Evolutionary conservation across 2,113 vertebrate species (phyloP).

Genomic region (Baryphthengus martii): DNA sequence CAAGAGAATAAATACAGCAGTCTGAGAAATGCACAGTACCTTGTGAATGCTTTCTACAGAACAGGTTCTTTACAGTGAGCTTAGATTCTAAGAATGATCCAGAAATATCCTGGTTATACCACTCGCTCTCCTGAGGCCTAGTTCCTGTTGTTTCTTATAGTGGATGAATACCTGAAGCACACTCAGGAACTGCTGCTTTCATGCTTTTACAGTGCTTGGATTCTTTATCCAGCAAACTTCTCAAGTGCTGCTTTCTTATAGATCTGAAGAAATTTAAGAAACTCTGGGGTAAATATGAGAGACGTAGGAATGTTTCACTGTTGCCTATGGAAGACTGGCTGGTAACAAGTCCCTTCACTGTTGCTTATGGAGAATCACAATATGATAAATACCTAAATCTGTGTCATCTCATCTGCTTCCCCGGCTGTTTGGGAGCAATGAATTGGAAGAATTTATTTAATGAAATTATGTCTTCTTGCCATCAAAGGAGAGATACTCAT

Average conservation of each 20-base stretch:
- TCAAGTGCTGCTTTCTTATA: not conserved
- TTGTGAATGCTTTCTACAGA: not conserved
- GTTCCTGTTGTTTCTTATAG: not conserved
- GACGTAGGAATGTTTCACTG: not conserved
- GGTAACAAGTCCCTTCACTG: not conserved
- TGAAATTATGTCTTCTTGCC: not conserved
- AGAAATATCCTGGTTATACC: not conserved
- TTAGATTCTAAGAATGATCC: not conserved
- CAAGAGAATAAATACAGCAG: not conserved
- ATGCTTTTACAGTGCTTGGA: not conserved
- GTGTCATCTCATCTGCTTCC: not conserved
- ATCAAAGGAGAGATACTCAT: not conserved
- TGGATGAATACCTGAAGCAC: accelerated
- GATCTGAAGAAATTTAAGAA: not conserved
- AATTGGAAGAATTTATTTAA: not conserved
- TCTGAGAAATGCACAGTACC: not conserved
- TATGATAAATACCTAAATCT: not conserved
- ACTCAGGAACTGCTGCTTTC: not conserved
- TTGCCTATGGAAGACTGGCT: not conserved
- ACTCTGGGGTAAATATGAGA: accelerated
- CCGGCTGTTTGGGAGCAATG: not conserved
- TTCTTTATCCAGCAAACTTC: not conserved
- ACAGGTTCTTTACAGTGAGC: not conserved
- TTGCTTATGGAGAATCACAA: not conserved
- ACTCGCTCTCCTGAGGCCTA: accelerated